Percentiles rank a stretch among this genome's conserved stretches.
Evolutionary conservation across 2,888 invertebrate genomes (phyloP).

Genomic region (Eudasyphora cyanicolor): DNA sequence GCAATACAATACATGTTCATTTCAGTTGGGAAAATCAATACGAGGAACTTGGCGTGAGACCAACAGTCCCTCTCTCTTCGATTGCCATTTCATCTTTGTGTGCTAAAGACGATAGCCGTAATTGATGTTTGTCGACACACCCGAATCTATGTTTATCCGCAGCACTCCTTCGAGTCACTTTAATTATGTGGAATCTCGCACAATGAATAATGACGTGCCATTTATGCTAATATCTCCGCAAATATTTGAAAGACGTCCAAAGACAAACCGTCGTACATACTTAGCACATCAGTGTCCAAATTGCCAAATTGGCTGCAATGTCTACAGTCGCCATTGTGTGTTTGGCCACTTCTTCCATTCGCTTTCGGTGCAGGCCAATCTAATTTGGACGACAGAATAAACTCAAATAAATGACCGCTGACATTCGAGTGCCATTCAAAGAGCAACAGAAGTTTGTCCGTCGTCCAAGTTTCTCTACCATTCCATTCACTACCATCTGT

Average conservation of each 20-base stretch:
- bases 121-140: background rate
- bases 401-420: constrained; percentile 16
- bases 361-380: background rate
- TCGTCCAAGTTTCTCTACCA: too few species aligned
- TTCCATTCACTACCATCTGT: too few species aligned
- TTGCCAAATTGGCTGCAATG: constrained; percentile 5
- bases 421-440: too few species aligned
- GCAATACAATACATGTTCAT: too few species aligned
- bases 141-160: background rate
- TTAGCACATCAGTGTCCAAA: background rate
- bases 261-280: background rate
- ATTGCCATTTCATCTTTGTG: too few species aligned
- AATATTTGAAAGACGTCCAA: background rate
- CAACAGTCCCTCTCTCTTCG: too few species aligned
- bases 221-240: constrained; percentile 4
- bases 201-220: background rate
- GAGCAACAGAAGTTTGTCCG: too few species aligned
- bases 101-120: too few species aligned
- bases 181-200: background rate
- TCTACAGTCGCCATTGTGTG: background rate
- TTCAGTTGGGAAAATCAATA: too few species aligned
- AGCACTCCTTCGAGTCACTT: background rate
- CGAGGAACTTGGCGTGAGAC: too few species aligned
- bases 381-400: background rate
- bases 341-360: background rate